Conservation (phyloP, 2,797 vertebrate species). For the Carduelis carduelis region DNA sequence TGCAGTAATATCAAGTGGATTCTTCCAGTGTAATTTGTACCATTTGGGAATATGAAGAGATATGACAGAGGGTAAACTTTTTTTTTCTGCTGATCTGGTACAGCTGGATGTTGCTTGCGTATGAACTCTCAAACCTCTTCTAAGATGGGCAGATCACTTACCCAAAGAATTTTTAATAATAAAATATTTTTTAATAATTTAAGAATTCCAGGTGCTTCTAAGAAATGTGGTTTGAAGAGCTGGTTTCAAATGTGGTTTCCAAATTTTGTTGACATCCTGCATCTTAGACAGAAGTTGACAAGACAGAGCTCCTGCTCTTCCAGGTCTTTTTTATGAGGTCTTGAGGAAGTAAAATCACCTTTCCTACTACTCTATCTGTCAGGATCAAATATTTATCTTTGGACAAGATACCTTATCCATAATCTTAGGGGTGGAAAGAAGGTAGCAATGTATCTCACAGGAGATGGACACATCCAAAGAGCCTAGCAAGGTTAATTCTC, state of each 20-base stretch:
- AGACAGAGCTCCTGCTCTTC: background rate
- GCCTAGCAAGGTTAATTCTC: background rate
- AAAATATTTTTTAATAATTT: background rate
- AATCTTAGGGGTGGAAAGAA: background rate
- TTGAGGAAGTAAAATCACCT: background rate
- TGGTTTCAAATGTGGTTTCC: background rate
- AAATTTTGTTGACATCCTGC: background rate
- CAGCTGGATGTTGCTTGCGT: background rate
- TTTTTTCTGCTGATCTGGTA: background rate
- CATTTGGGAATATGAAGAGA: background rate
- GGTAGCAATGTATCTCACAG: background rate
- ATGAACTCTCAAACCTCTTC: background rate
- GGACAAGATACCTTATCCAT: background rate
- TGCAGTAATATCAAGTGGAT: background rate
- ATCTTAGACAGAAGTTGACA: background rate
- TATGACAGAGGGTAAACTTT: fast-evolving
- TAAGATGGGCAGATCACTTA: background rate
- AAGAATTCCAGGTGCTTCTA: background rate
- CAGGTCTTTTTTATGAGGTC: background rate
- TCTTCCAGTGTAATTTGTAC: background rate
- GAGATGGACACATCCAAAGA: background rate
- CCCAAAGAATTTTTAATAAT: background rate
- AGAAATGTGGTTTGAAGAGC: background rate
- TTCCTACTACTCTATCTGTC: background rate
- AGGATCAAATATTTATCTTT: background rate